Evolutionary conservation across 2,888 invertebrate genomes (phyloP), one percentile per base, ranked within the genome.

Genomic region (Archaeoteleia sp.): DNA sequence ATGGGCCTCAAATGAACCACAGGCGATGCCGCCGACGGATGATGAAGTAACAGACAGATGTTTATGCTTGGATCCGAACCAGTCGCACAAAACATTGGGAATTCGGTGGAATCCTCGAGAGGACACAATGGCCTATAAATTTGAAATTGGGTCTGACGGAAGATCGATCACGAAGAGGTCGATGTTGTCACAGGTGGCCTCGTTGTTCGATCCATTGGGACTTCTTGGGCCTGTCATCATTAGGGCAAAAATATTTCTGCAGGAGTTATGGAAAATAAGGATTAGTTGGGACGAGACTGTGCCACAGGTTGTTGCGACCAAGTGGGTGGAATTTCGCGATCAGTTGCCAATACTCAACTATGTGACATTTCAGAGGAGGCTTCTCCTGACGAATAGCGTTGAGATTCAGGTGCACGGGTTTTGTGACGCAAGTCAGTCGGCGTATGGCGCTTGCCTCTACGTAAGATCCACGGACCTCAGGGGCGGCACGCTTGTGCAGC

Each of bases 381-480:
- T n/a, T 9, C 9, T 30, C 1, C 30, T 6, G 30, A 30, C 20
- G 20, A n/a, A 29, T 1, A 7, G 8, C 29, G 8, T 29, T 7
- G 29, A 15, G 8, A 1, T 37, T 2, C 34, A 34, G 14, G 7
- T 34, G 1, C 17, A 37, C 5, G 35, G 35, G 1, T 37, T 37
- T 6, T 15, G 35, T n/a, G 35, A 37, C 6, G 35, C 35, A 2
- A 37, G 15, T 37, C 32, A 46, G 20, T 34, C 7, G 10, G 70
- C 62, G 1, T 71, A 66, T 42, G 73, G 73, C 10, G 67, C 67
- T 6, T 70, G 65, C 37, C 39, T 72, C 1, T 72, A 72, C 29
- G 3, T 70, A 0, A 20, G 6, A 1, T 14, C 45, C 20, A n/a
- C n/a, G n/a, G n/a, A n/a, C n/a, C n/a, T n/a, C n/a, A n/a, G n/a